Base-by-base conservation (phyloP, 2,797 vertebrate genomes). In the Sternarchorhynchus goeldii region DNA sequence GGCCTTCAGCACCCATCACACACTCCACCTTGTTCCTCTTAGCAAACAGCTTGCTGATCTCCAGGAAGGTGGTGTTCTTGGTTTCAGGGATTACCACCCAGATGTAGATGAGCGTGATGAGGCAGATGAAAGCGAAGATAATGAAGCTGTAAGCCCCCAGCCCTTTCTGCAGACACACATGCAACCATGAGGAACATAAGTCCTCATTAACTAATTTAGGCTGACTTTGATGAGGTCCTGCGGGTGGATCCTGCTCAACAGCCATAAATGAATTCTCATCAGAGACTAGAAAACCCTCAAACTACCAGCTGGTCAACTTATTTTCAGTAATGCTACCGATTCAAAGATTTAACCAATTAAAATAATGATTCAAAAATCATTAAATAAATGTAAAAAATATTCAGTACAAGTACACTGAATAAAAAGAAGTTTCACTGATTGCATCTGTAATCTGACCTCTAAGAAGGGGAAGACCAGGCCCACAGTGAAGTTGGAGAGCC, bases 381-480 rank as follows among this genome's bases (percentile, higher is more conserved):
- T 36, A 1, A 25, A 25, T 25, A 25, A 25, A 25, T 25, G 25
- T 25, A 25, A 25, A 45, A 32, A 36, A 14, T 25, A 41, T 39
- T 2, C n/a, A 62, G 18, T 32, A n/a, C 14, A 5, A 20, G 39
- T 25, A 2, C 12, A 29, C 2, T 18, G 1, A 8, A 25, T 29
- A 25, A 5, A 53, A 66, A 7, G 34, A 5, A 66, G 34, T 7
- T 21, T 36, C 18, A 64, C 16, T 62, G 53, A 62, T 71, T 56
- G 31, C 14, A 5, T 39, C 32, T 73, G 58, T 59, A 29, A 2
- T 87, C 91, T 83, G 72, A 98, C 97, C 93, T 96, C 93, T 50
- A 98, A 91, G 86, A 96, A 99, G 1, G 94, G 95, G 81, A 99
- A 99, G 69, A 97, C 3, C 0, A 98, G 90, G 7, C 97, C 97